These are phyloP conservation scores for Trissolcus brochymenae DNA, from an alignment of 2,888 invertebrate species.

Conservation along the genomic window DNA sequence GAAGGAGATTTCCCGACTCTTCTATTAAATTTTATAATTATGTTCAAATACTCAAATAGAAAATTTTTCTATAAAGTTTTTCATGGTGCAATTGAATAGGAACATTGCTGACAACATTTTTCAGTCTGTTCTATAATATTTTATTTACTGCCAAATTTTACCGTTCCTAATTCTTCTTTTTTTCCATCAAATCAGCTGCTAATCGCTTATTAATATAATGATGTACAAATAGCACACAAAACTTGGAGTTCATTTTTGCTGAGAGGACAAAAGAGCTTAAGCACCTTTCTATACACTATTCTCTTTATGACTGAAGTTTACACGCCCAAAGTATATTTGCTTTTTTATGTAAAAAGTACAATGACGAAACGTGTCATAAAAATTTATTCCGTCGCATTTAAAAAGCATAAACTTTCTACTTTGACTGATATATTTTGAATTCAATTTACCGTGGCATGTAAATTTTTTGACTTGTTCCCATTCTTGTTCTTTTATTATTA, in stretches of 20 bases:
- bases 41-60: neutral
- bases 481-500: too few species aligned
- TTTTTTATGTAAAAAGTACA: constrained; percentile 22
- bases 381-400: constrained; percentile 1
- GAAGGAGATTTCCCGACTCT: neutral
- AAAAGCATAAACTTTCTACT: neutral
- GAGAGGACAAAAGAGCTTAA: constrained; percentile 33
- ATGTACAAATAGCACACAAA: constrained; percentile 19
- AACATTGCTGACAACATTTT: neutral
- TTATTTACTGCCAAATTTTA: too few species aligned
- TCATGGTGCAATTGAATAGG: neutral
- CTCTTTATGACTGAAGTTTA: constrained; percentile 40
- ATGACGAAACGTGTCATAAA: constrained; percentile 9
- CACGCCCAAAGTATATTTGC: constrained; percentile 34
- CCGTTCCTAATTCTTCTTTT: too few species aligned
- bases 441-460: too few species aligned
- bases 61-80: too few species aligned
- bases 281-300: constrained; percentile 33
- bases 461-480: too few species aligned
- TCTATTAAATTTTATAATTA: neutral
- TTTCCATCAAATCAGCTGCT: too few species aligned
- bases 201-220: constrained; percentile 30
- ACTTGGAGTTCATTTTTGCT: constrained; percentile 40
- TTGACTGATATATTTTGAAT: too few species aligned
- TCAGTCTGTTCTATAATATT: neutral